Evolutionary conservation across 2,113 vertebrate genomes (phyloP), one percentile per base, ranked within the genome.

Genomic region (Athene noctua): DNA sequence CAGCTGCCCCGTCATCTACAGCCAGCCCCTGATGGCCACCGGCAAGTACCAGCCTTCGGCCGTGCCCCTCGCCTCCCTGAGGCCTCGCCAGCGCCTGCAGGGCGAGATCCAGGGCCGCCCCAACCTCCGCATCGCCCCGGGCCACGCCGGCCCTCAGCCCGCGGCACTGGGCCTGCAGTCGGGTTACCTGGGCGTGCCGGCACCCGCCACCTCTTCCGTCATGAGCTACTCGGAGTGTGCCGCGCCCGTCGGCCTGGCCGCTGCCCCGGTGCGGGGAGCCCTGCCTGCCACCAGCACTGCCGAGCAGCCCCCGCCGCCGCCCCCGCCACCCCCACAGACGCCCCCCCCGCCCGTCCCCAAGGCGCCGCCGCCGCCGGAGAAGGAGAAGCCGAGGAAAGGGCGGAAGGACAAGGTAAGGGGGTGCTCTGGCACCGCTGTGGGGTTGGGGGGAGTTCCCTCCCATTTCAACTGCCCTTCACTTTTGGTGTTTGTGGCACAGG

Each of bases 1-100:
- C 65, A 99, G 99, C 96, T 99, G 98, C 96, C 98, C 99, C 0
- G 99, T 99, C 83, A 98, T 99, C 57, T 99, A 99, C 95, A 99
- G 98, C 74, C 99, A 99, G 59, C 79, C 98, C 47, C 71, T 98
- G 58, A 80, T 98, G 66, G 96, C 94, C 46, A 42, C 98, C 96
- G 97, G 99, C 99, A 97, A 98, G 92, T 94, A 63, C 70, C 86
- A 85, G 62, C 46, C 77, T 2, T 75, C 61, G 4, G 32, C 62
- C 1, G 6, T 88, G 92, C 95, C 95, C 62, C 47, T 88, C 19
- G 38, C 67, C 10, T 96, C 88, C 15, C 89, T 93, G n/a, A 21
- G 94, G 54, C 95, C 70, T 0, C 94, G 95, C 47, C 94, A 91
- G 81, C 90, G 87, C 3, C 95, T 97, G 73, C 94, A 98, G 89